Evolutionary conservation across 2,888 invertebrate species (phyloP).

Genomic region (Cacoxenus indagator): DNA sequence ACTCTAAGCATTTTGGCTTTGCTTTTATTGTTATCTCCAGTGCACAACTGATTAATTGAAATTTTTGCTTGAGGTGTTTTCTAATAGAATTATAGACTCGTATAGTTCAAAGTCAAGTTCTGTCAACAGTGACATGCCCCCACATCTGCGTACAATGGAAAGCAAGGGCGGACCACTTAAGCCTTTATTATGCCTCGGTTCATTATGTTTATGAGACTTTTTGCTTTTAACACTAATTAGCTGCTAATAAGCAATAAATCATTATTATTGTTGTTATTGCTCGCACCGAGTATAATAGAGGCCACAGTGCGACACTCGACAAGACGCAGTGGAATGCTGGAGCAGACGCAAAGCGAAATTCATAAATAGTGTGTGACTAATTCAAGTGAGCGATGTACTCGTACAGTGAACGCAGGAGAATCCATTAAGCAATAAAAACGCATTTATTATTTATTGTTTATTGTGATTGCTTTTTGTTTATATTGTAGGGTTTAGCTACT

Average conservation of each 20-base stretch:
- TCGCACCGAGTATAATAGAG: background rate
- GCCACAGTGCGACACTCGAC: no score
- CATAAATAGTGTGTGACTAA: slow-evolving; percentile 65
- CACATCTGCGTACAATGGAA: no score
- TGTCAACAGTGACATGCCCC: background rate
- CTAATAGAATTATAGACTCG: slow-evolving; percentile 43
- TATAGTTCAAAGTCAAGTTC: background rate
- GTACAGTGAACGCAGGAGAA: slow-evolving; percentile 36
- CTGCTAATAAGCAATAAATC: slow-evolving; percentile 63
- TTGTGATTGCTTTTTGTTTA: slow-evolving; percentile 56
- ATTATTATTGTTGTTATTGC: slow-evolving; percentile 49
- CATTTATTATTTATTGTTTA: slow-evolving; percentile 66
- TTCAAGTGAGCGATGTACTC: slow-evolving; percentile 36
- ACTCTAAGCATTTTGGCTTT: slow-evolving; percentile 25
- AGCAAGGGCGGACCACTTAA: background rate
- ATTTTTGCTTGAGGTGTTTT: slow-evolving; percentile 49
- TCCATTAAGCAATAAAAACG: slow-evolving; percentile 62
- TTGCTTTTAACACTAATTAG: slow-evolving; percentile 63
- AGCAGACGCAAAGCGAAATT: slow-evolving; percentile 10
- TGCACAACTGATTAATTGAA: slow-evolving; percentile 51
- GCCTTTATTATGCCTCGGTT: background rate
- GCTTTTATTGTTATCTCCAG: slow-evolving; percentile 16
- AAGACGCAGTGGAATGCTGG: no score
- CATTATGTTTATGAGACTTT: slow-evolving; percentile 21
- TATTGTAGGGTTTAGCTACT: background rate